Base-by-base conservation (phyloP, 2,888 invertebrate species). In the Malacosoma neustria region DNA sequence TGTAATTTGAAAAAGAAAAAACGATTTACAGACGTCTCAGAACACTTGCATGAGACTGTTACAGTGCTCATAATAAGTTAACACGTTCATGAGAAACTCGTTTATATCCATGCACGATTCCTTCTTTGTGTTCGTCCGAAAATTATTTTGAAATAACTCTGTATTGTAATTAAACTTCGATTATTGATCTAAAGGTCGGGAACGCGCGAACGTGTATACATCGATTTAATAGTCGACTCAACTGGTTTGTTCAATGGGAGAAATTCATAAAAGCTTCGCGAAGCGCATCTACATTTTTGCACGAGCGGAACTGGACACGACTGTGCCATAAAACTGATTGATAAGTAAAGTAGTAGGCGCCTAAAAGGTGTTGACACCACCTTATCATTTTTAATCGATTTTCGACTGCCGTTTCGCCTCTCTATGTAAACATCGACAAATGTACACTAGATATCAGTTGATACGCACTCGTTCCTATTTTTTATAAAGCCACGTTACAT, bases 331-430 rank as follows among this genome's bases (percentile, higher is more conserved):
- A 69, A 72, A 64, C 45, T 58, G 63, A 64, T 71, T 66, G 73
- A 81, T 80, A 77, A 70, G 54, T 48, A 51, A 50, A 58, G 58
- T 48, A 50, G 51, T 61, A 65, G 79, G 80, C 79, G 80, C 77
- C 82, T 64, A 56, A 54, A 53, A 68, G 64, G 62, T 79, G 68
- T 76, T 79, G 71, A 76, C 76, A 69, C 49, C 58, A 47, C 57
- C 63, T 80, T 82, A 81, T 82, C 81, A 53, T 49, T 46, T 62
- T 64, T 82, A 82, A 82, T 82, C 82, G 72, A 71, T 63, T 74
- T 72, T 72, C 60, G 82, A 81, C 82, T 84, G 82, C 84, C 85
- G 85, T 80, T 82, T 82, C 71, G 81, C 73, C 79, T 75, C 67
- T 70, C 67, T 84, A 66, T 58, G 81, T 77, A 72, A 82, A 85